Evolutionary conservation across 1,140 invertebrate species (phyloP), one percentile per base, ranked within the genome.

Genomic region (Papilio polytes): DNA sequence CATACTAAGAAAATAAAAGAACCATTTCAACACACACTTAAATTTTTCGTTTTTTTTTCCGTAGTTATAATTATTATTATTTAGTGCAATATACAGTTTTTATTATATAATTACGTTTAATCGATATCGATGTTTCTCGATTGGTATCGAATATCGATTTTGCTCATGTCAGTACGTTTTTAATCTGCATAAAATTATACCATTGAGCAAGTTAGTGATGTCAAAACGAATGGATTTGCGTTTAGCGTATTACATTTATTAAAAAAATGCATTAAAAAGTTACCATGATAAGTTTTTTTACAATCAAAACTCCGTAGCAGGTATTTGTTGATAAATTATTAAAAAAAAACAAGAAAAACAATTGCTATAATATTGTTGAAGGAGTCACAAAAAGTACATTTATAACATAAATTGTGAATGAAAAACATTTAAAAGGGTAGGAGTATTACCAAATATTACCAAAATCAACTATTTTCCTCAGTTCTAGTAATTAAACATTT

Each of bases 1-100:
- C 48, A 86, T 83, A 88, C 90, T 92, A 91, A 78, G 82, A 88
- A 91, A 91, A 89, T 88, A 89, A 87, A 87, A 85, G 85, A 84
- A 88, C 85, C 86, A 82, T 83, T 85, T 83, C 82, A 78, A 85
- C 85, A 88, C 89, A 89, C 88, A 85, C 86, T 82, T 84, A 87
- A 88, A 83, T 22, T 76, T 76, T 76, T 76, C 78, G 63, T 82
- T 80, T 81, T 78, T 83, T 81, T 80, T 76, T 83, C 3, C n/a
- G 53, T 56, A 81, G 66, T 70, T 81, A 79, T 82, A 81, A 82
- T 74, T 78, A 66, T 53, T 81, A 83, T 85, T 85, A 85, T 86
- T 90, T 90, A 90, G 86, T 91, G 84, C 86, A 89, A 87, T 90
- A 88, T 89, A 90, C 90, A 91, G 84, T 84, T 86, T 81, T 83